Evolutionary conservation across 35 echinoderm and acorn worm species (phyloP), one percentile per base, ranked within the genome.

Genomic region (Patiria miniata): DNA sequence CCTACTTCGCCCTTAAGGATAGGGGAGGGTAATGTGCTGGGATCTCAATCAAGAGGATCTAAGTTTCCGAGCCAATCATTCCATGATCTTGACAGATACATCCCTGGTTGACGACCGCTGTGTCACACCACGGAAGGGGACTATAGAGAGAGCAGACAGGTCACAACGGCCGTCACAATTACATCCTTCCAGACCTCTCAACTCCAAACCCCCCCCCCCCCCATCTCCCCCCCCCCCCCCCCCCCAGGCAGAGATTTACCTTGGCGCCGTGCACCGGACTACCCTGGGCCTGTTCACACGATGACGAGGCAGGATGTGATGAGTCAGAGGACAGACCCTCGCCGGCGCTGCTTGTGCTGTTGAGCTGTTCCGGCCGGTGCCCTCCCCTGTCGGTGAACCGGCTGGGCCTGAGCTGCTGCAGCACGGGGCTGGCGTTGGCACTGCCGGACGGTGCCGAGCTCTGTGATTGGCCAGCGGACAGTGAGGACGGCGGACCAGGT

Each of bases 201-300:
- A 18, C 17, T 18, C 28, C 14, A 60, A 60, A 18, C 17, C 57
- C 8, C 57, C 57, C 8, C 56, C 8, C 56, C 1, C 56, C 8
- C 17, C 14, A 26, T 69, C 65, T 73, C 9, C 34, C 65, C 5
- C 34, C 34, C 65, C 19, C 21, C 58, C 19, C 21, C 18, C 58
- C 28, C 58, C 21, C 58, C 58, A 7, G 14, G 65, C 10, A 14
- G 1, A 73, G 65, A 73, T 23, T 73, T 73, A 73, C 65, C 7
- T 73, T 73, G 65, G 65, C 65, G 65, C 65, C 65, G 34, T 73
- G 65, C 9, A 26, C 65, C 34, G 65, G 65, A 73, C 65, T 73
- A 73, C 65, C 65, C 65, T 73, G 65, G 65, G 65, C 23, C 8
- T 18, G 65, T 34, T 73, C 65, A 30, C 65, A n/a, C 14, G 42